These are phyloP conservation scores for Crioceris asparagi DNA, from an alignment of 2,888 invertebrate genomes.

Conservation along the genomic window DNA sequence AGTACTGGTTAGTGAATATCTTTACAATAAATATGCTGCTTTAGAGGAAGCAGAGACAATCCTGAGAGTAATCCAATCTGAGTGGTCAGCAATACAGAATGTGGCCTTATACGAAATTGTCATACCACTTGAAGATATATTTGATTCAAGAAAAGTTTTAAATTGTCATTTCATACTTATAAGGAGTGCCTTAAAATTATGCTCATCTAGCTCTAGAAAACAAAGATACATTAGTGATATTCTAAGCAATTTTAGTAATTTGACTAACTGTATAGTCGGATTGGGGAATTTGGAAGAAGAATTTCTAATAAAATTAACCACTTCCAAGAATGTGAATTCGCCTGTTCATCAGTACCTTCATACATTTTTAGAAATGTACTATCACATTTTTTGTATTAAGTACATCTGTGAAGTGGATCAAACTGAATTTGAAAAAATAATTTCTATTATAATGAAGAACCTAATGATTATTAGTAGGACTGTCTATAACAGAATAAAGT, in stretches of 20 bases:
- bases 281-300: constrained; percentile 19
- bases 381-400: constrained; percentile 18
- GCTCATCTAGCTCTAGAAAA: constrained; percentile 12
- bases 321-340: constrained; percentile 12
- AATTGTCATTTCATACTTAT: constrained; percentile 20
- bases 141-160: constrained; percentile 21
- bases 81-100: constrained; percentile 28
- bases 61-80: constrained; percentile 18
- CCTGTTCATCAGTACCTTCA: constrained; percentile 27
- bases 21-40: constrained; percentile 17
- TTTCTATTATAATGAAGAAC: constrained; percentile 23
- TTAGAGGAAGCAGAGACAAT: constrained; percentile 22
- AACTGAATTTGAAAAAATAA: constrained; percentile 14
- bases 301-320: constrained; percentile 17
- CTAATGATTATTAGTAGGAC: constrained; percentile 23
- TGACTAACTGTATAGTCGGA: constrained; percentile 13
- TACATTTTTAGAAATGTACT: constrained; percentile 24
- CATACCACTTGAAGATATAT: constrained; percentile 15
- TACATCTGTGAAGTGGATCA: constrained; percentile 16
- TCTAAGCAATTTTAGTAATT: constrained; percentile 13
- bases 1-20: constrained; percentile 14
- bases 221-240: constrained; percentile 13
- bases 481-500: constrained; percentile 15
- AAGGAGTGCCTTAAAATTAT: constrained; percentile 17
- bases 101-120: constrained; percentile 22